Conservation (phyloP, 2,888 invertebrate species). For the Dolichopus griseipennis region DNA sequence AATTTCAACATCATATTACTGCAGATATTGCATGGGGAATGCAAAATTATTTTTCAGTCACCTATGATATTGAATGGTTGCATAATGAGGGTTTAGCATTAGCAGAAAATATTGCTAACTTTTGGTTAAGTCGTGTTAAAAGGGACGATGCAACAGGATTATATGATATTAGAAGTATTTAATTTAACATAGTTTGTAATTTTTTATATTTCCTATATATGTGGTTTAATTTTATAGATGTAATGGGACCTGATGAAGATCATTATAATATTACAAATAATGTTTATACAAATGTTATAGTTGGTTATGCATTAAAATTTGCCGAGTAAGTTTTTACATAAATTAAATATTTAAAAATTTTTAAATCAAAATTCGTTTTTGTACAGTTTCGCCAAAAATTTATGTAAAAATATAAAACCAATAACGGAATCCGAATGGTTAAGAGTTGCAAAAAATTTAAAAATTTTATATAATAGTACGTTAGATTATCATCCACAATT, state of each 20-base stretch:
- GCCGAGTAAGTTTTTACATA: conserved; percentile 45
- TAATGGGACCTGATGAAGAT: conserved; percentile 58
- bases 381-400: conserved; percentile 14
- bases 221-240: conserved; percentile 44
- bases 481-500: conserved; percentile 53
- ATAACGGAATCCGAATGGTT: conserved; percentile 26
- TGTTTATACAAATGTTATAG: conserved; percentile 51
- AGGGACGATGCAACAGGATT: conserved; percentile 45
- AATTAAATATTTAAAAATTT: background rate
- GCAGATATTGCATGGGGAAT: conserved; percentile 51
- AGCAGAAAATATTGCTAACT: conserved; percentile 50
- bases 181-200: too few species aligned
- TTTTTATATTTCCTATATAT: too few species aligned
- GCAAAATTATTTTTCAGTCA: conserved; percentile 32
- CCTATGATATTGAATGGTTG: conserved; percentile 33
- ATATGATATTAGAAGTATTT: conserved; percentile 47
- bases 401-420: conserved; percentile 18
- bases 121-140: conserved; percentile 50
- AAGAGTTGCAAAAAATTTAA: conserved; percentile 47
- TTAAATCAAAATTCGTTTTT: background rate
- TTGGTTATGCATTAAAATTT: conserved; percentile 50
- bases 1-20: conserved; percentile 51
- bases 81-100: conserved; percentile 48
- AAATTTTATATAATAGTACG: conserved; percentile 45
- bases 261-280: conserved; percentile 51